Evolutionary conservation across 2,888 invertebrate genomes (phyloP), one percentile per base, ranked within the genome.

Genomic region (Drosophila nr. perissopoda): DNA sequence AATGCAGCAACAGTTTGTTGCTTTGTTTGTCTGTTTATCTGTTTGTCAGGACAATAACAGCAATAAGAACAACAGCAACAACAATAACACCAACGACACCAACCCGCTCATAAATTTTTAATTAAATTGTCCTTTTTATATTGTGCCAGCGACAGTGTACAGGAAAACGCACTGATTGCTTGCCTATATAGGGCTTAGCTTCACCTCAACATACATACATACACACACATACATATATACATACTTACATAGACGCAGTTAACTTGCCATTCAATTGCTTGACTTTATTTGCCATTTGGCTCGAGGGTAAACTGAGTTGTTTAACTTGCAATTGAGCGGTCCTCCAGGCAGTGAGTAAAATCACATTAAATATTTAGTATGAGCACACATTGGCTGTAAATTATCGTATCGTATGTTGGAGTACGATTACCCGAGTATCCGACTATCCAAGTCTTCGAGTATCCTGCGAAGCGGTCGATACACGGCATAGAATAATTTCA

Each of bases 61-160:
- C 40, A 54, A 29, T n/a, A 56, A 11, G 4, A 34, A 29, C 67
- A 29, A 42, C 11, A 57, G 6, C 10, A 53, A 33, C 33, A 36
- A 31, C 52, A 58, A 33, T 54, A 67, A 76, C 73, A 74, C 21
- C 65, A 67, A 46, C 52, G 51, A 56, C 51, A 54, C 42, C 78
- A 82, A 76, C 79, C 74, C 79, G 81, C 76, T 86, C 81, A 88
- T 87, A 88, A 81, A 88, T 88, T 83, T 79, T 81, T 83, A 83
- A 87, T 81, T 86, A 79, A 86, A 83, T 86, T 83, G 83, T 83
- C 61, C 70, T 71, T 70, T 63, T 42, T 70, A 68, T 62, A 65
- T 72, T 71, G 64, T 64, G 58, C 33, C 59, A 57, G 60, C 29
- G 63, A 54, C 66, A 66, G 38, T 58, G 52, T 59, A 73, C 70